Conservation (phyloP, 2,113 vertebrate species). For the Dromaius novaehollandiae region DNA sequence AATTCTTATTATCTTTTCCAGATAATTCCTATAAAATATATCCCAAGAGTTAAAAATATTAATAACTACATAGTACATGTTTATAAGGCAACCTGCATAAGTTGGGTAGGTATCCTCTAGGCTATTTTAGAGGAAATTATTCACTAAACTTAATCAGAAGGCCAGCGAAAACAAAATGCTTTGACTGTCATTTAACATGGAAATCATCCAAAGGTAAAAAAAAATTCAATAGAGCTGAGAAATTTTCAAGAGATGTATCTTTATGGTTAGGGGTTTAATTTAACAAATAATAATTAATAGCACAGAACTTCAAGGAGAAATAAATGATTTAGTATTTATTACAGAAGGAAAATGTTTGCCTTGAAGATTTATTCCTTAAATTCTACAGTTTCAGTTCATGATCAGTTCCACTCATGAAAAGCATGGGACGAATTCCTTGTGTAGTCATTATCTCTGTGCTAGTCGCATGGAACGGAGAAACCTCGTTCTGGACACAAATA, state of each 20-base stretch:
- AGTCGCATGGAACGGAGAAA: background rate
- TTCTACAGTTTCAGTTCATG: background rate
- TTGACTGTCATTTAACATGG: background rate
- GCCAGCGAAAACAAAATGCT: background rate
- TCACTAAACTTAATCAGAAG: background rate
- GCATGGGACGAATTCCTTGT: background rate
- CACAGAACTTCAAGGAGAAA: background rate
- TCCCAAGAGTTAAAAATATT: background rate
- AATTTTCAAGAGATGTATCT: background rate
- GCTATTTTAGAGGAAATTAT: background rate
- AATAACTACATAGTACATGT: background rate
- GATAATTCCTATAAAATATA: background rate
- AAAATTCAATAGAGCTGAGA: background rate
- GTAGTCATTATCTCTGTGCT: background rate
- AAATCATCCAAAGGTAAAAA: background rate
- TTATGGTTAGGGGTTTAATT: background rate
- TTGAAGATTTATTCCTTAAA: background rate
- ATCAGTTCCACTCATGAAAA: background rate
- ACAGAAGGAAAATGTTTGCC: background rate
- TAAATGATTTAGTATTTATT: background rate
- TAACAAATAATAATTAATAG: background rate
- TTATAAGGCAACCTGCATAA: conserved; percentile 26
- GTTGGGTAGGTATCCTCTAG: background rate
- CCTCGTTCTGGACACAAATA: background rate
- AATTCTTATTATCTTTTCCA: background rate